Conservation (phyloP, 2,113 vertebrate species). For the Scatophagus argus region DNA sequence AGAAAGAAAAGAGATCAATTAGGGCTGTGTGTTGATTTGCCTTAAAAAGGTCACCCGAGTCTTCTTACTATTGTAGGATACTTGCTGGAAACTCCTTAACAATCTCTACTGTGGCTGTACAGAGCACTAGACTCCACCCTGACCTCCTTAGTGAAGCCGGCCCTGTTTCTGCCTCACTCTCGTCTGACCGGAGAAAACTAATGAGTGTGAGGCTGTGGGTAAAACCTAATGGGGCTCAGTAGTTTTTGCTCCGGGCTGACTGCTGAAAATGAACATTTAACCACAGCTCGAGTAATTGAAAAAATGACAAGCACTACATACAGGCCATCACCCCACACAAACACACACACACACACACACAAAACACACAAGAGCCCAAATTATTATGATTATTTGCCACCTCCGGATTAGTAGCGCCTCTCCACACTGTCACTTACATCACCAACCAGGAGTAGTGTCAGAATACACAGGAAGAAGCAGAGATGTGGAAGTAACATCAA, state of each 20-base stretch:
- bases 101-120: slow-evolving; percentile 60
- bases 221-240: slow-evolving; percentile 84
- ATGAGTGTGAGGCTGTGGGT: slow-evolving; percentile 82
- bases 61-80: slow-evolving; percentile 59
- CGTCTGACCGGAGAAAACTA: slow-evolving; percentile 79
- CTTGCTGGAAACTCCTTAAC: slow-evolving; percentile 75
- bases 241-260: slow-evolving; percentile 81
- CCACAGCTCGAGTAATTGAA: slow-evolving; percentile 85
- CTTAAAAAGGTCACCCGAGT: slow-evolving; percentile 76
- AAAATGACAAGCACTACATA: slow-evolving; percentile 85
- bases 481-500: slow-evolving; percentile 68
- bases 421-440: slow-evolving; percentile 60
- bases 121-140: slow-evolving; percentile 71
- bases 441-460: slow-evolving; percentile 62
- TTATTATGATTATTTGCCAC: slow-evolving; percentile 84
- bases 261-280: slow-evolving; percentile 86
- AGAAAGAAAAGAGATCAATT: slow-evolving; percentile 62
- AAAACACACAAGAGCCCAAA: slow-evolving; percentile 61
- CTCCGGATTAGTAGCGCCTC: slow-evolving; percentile 72
- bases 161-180: slow-evolving; percentile 70
- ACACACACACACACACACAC: slow-evolving; percentile 53
- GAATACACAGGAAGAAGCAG: slow-evolving; percentile 56
- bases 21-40: slow-evolving; percentile 64
- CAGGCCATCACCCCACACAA: slow-evolving; percentile 67
- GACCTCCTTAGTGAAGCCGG: slow-evolving; percentile 74